Conservation (phyloP, 2,888 invertebrate genomes). For the Aleiodes testaceus region DNA sequence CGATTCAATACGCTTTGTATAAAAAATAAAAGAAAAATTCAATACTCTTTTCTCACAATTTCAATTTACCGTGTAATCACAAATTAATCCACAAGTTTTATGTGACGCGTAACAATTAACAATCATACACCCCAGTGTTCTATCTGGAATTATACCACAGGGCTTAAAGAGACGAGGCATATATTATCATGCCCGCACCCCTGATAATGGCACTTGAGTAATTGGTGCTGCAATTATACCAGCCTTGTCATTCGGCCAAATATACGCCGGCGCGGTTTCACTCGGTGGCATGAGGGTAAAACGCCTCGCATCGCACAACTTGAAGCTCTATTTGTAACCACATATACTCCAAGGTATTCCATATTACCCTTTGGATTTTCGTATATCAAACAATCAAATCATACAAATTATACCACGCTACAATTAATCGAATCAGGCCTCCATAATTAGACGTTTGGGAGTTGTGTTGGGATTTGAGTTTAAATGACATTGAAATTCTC, state of each 20-base stretch:
- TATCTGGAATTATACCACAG: neutral
- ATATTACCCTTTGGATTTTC: too few relatives aligned
- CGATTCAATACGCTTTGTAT: too few relatives aligned
- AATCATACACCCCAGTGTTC: slow-evolving; percentile 1
- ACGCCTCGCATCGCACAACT: neutral
- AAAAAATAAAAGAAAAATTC: too few relatives aligned
- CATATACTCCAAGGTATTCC: too few relatives aligned
- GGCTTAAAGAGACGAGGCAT: slow-evolving; percentile 37
- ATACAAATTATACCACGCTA: too few relatives aligned
- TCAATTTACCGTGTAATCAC: neutral
- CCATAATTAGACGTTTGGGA: too few relatives aligned
- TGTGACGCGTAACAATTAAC: neutral
- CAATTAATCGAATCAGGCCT: too few relatives aligned
- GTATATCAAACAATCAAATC: too few relatives aligned
- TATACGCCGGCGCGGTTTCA: neutral
- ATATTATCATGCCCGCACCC: slow-evolving; percentile 35
- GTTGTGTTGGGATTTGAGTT: too few relatives aligned
- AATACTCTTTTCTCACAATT: too few relatives aligned
- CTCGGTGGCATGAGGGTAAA: neutral
- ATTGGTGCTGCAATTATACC: slow-evolving; percentile 48
- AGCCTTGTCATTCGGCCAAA: slow-evolving; percentile 44
- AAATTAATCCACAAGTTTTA: slow-evolving; percentile 1
- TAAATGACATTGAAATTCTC: too few relatives aligned
- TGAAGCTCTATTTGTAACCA: neutral
- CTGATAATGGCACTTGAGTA: slow-evolving; percentile 47